Base-by-base conservation (phyloP, 2,888 invertebrate genomes). In the Drosophila kanekoi region DNA sequence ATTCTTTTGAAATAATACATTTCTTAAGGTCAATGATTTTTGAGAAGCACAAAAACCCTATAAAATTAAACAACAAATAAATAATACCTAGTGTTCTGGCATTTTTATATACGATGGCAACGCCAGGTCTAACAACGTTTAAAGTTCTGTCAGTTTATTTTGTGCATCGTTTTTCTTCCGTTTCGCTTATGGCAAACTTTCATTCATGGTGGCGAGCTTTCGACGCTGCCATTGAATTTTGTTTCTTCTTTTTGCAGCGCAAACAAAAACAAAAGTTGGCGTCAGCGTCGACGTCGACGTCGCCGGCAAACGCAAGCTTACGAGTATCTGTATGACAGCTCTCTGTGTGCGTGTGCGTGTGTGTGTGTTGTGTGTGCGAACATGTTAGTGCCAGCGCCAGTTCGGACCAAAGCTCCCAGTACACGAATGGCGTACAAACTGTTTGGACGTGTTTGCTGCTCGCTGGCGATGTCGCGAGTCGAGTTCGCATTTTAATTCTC, bases 361-460 rank as follows among this genome's bases (percentile, higher is more conserved):
- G 45, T 38, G 40, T 44, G 48, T 51, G 58, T 57, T 56, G 47
- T 58, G 76, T 44, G 57, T 65, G 67, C 35, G 68, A 60, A 56
- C 52, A 74, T 66, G 75, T 64, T 64, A 69, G 65, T 58, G 65
- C 10, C 75, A 73, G 60, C 59, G 63, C 51, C 54, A 75, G 77
- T 60, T 73, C 67, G 71, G 45, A 59, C 57, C 75, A 77, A 79
- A 77, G 77, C 77, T 79, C 64, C 81, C 77, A 89, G 89, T 89
- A 84, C 80, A 81, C 83, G 80, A 81, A 77, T 79, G 84, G 81
- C 78, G 78, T 76, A 83, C 78, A 85, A 82, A 82, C 85, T 77
- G 85, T 82, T 87, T 86, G 89, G 87, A 85, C 77, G 86, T 74
- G 80, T 75, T 79, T 87, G 76, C 70, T 69, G 75, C 75, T 81